Evolutionary conservation across 2,888 invertebrate genomes (phyloP).

Genomic region (Agrotis ipsilon): DNA sequence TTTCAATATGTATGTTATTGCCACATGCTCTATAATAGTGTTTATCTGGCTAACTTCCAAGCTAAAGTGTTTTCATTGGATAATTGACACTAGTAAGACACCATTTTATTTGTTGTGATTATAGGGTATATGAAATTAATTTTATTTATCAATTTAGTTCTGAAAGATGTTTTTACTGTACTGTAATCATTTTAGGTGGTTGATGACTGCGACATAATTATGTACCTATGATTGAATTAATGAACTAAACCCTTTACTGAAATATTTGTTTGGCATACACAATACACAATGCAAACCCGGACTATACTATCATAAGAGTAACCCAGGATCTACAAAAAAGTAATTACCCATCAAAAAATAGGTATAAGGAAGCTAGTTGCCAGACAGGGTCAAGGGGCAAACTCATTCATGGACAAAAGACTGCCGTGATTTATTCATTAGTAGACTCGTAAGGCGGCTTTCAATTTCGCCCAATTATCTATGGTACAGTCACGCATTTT

Average conservation of each 20-base stretch:
- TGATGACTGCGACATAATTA: background rate
- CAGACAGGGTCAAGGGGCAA: background rate
- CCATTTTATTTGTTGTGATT: constrained; percentile 66
- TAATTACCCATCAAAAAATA: no score
- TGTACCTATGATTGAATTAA: background rate
- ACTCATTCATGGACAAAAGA: background rate
- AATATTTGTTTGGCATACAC: background rate
- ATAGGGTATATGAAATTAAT: constrained; percentile 11
- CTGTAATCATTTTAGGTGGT: background rate
- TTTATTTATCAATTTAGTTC: constrained; percentile 10
- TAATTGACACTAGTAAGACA: constrained; percentile 70
- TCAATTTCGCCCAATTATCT: background rate
- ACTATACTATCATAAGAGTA: background rate
- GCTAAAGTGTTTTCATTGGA: constrained; percentile 70
- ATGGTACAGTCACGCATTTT: constrained; percentile 17
- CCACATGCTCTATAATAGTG: constrained; percentile 67
- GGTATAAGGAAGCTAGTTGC: no score
- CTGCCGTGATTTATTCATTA: background rate
- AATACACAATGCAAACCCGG: background rate
- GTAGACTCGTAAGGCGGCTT: background rate
- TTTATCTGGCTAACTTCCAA: constrained; percentile 80
- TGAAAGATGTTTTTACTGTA: background rate
- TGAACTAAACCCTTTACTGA: background rate
- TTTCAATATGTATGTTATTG: constrained; percentile 64
- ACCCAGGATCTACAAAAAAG: no score